Evolutionary conservation across 2,888 invertebrate species (phyloP), one percentile per base, ranked within the genome.

Genomic region (Pedicia rivosa): DNA sequence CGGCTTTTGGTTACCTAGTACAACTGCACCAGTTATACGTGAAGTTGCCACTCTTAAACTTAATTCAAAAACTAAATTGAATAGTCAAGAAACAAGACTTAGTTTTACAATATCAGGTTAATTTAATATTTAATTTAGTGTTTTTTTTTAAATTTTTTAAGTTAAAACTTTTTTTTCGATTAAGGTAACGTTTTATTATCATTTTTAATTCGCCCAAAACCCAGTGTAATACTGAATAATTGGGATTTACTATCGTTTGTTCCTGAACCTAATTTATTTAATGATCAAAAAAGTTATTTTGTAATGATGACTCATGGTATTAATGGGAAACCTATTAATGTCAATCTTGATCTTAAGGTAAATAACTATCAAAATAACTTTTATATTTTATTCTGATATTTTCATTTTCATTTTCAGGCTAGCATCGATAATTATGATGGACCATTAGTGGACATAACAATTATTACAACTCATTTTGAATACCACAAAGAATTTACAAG

Each of bases 401-500:
- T n/a, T n/a, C n/a, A n/a, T n/a, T n/a, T n/a, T n/a, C n/a, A n/a
- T n/a, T n/a, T n/a, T n/a, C n/a, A n/a, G n/a, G n/a, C n/a, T n/a
- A n/a, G n/a, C n/a, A n/a, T n/a, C n/a, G n/a, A n/a, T 12, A 14
- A 47, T 30, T 41, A 46, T 25, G 46, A 44, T 33, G 44, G 48
- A 36, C 46, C 52, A n/a, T 35, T 53, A 4, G 43, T 52, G 9
- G 54, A 53, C 30, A 46, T 54, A 25, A 47, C 51, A n/a, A 31
- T 54, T 12, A 49, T 53, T 0, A 52, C 53, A 5, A 46, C 46
- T 12, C 50, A 53, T 40, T 51, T 48, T 45, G 53, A 53, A 38
- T 50, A 51, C 32, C 50, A 53, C 27, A 51, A 52, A 39, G 51
- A 52, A 27, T 52, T 52, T 35, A 53, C 52, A 15, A 47, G 51